These are phyloP conservation scores for Chymomyza costata DNA, from an alignment of 1,140 invertebrate species.

Conservation along the genomic window DNA sequence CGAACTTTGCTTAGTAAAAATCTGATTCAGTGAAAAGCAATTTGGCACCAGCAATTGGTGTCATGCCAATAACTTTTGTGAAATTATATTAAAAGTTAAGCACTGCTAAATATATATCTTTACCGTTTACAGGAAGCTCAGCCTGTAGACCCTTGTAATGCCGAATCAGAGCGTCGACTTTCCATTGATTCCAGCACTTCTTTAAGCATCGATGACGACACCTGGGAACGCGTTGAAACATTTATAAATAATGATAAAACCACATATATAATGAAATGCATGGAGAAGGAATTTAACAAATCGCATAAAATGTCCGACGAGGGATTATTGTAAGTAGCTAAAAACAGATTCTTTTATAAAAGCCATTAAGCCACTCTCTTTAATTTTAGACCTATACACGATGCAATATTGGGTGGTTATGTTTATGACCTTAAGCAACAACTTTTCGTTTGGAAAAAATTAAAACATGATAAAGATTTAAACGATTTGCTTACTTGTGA, in stretches of 20 bases:
- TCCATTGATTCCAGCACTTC: conserved; percentile 24
- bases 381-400: conserved; percentile 53
- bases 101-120: too few relatives aligned
- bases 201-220: conserved; percentile 1
- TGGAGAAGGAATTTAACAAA: conserved; percentile 27
- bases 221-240: neutral
- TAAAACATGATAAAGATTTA: conserved; percentile 26
- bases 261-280: conserved; percentile 14
- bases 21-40: too few relatives aligned
- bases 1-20: too few relatives aligned
- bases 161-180: conserved; percentile 12
- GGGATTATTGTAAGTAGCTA: conserved; percentile 43
- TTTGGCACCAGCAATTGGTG: too few relatives aligned
- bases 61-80: too few relatives aligned
- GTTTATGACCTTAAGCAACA: conserved; percentile 31
- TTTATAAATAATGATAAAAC: conserved; percentile 26
- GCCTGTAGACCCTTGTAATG: neutral
- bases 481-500: conserved; percentile 47
- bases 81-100: too few relatives aligned
- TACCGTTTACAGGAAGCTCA: conserved; percentile 12
- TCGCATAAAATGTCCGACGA: conserved; percentile 8
- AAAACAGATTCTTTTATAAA: neutral
- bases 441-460: conserved; percentile 36
- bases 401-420: conserved; percentile 40
- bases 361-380: neutral